Percentiles rank a stretch among this genome's conserved stretches.
Conservation (phyloP, 1,140 invertebrate genomes). For the Leptinotarsa lineolata region DNA sequence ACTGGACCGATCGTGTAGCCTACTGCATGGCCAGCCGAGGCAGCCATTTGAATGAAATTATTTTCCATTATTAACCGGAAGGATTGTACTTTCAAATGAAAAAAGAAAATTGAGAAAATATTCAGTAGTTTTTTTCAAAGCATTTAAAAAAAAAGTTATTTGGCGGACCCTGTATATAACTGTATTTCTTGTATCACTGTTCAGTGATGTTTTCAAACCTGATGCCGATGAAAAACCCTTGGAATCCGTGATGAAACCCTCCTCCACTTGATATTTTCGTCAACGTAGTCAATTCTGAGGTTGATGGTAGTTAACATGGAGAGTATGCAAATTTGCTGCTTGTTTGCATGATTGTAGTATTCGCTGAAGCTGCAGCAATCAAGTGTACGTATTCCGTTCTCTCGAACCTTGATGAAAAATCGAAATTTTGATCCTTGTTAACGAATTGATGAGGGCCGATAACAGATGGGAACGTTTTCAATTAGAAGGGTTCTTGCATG, state of each 20-base stretch:
- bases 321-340: slow-evolving; percentile 19
- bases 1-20: too few species aligned
- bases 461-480: background rate
- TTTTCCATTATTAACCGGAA: too few species aligned
- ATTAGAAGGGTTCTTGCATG: background rate
- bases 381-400: slow-evolving; percentile 9
- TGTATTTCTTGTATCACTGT: too few species aligned
- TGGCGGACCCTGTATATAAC: too few species aligned
- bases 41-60: too few species aligned
- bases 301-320: slow-evolving; percentile 21
- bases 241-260: background rate
- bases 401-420: slow-evolving; percentile 6
- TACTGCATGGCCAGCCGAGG: too few species aligned
- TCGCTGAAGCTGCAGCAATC: slow-evolving; percentile 29
- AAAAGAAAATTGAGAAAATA: too few species aligned
- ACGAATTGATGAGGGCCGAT: background rate
- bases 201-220: too few species aligned
- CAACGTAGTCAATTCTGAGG: slow-evolving; percentile 1
- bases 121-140: too few species aligned
- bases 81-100: too few species aligned
- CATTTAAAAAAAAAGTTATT: too few species aligned
- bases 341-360: slow-evolving; percentile 28
- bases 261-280: slow-evolving; percentile 14
- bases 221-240: too few species aligned
- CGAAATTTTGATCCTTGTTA: background rate